These are phyloP conservation scores for Laticauda colubrina DNA, from an alignment of 2,113 vertebrate species.

Conservation along the genomic window DNA sequence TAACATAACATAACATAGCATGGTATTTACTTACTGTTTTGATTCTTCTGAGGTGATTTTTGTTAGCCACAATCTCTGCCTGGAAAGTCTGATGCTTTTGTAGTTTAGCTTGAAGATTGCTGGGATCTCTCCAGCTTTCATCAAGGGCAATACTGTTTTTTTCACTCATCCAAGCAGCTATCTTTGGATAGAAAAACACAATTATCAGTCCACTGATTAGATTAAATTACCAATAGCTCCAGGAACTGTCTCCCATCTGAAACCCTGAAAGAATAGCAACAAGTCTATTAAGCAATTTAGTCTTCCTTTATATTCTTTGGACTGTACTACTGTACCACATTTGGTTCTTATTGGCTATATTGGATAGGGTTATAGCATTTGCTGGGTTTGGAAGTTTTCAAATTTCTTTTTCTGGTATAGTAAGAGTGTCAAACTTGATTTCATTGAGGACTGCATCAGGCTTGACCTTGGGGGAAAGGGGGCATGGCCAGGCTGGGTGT, in stretches of 20 bases:
- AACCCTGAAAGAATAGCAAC: neutral
- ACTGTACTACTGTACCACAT: neutral
- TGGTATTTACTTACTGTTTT: conserved; percentile 64
- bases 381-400: neutral
- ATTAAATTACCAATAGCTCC: neutral
- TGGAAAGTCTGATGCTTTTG: conserved; percentile 82
- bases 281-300: neutral
- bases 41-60: conserved; percentile 69
- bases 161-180: conserved; percentile 82
- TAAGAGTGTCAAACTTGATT: too few relatives aligned
- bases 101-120: conserved; percentile 80
- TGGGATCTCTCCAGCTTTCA: conserved; percentile 80
- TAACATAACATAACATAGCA: too few relatives aligned
- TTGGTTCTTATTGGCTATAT: neutral
- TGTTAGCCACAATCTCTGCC: conserved; percentile 78
- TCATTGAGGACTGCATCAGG: too few relatives aligned
- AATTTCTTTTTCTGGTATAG: neutral
- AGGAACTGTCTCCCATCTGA: neutral
- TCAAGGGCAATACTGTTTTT: conserved; percentile 81
- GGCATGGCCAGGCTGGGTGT: too few relatives aligned
- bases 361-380: neutral
- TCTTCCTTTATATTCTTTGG: neutral
- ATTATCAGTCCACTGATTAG: neutral
- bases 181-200: conserved; percentile 58
- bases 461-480: too few relatives aligned